Evolutionary conservation across 2,113 vertebrate genomes (phyloP).

Genomic region (Antechinus flavipes): DNA sequence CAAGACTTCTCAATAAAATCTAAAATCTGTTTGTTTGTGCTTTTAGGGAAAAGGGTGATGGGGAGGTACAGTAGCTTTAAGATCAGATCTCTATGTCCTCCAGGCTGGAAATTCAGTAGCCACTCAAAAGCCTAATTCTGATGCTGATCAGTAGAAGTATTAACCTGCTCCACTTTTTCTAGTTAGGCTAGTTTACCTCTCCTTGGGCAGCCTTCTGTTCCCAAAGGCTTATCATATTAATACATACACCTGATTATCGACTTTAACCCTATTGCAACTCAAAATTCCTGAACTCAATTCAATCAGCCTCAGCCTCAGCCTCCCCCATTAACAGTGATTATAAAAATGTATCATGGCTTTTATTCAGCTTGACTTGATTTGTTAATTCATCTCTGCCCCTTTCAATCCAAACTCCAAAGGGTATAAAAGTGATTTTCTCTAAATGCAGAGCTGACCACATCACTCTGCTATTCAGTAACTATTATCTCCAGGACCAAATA

Average conservation of each 20-base stretch:
- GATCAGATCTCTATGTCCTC: neutral
- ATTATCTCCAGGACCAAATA: neutral
- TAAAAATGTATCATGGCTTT: neutral
- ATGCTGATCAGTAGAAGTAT: neutral
- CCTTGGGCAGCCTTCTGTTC: neutral
- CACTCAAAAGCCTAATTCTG: neutral
- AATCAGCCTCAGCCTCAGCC: neutral
- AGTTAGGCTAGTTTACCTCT: neutral
- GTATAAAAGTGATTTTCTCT: neutral
- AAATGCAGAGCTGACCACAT: neutral
- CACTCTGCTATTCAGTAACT: neutral
- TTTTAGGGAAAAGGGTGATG: neutral
- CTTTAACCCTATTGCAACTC: neutral
- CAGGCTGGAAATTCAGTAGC: neutral
- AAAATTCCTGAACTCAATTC: neutral
- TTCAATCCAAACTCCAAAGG: neutral
- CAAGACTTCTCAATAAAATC: neutral
- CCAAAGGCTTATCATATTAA: neutral
- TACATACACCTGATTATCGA: neutral
- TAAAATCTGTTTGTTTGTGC: neutral
- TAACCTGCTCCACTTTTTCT: neutral
- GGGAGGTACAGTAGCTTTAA: neutral
- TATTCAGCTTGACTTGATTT: neutral
- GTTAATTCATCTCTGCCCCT: neutral
- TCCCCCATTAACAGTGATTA: neutral